These are phyloP conservation scores for Zosterops pallidus DNA, from an alignment of 2,113 vertebrate species.

Conservation along the genomic window DNA sequence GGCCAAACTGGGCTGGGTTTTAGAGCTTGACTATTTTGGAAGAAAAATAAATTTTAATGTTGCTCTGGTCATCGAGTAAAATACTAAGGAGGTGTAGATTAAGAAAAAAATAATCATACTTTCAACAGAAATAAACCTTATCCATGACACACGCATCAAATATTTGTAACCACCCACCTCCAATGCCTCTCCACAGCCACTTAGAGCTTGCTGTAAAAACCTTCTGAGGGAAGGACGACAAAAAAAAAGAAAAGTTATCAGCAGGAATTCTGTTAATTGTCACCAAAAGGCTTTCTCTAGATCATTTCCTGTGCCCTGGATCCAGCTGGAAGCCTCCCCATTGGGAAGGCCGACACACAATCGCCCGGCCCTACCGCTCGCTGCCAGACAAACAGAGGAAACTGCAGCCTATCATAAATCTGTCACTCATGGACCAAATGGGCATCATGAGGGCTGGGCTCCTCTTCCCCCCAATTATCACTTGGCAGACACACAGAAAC, in stretches of 20 bases:
- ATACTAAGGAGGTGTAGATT: not conserved
- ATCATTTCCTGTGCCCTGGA: slow-evolving; percentile 70
- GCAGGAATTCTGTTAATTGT: slow-evolving; percentile 73
- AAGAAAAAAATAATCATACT: not conserved
- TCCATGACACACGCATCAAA: not conserved
- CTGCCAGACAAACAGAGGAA: slow-evolving; percentile 71
- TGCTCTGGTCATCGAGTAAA: not conserved
- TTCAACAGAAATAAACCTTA: not conserved
- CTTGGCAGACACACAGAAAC: slow-evolving; percentile 18
- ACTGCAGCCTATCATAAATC: slow-evolving; percentile 56
- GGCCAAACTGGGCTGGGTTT: not conserved
- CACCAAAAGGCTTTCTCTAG: slow-evolving; percentile 32
- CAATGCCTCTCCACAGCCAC: not conserved
- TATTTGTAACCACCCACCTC: slow-evolving; percentile 9
- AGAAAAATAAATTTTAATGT: not conserved
- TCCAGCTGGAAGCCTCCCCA: slow-evolving; percentile 28
- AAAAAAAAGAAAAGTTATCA: slow-evolving; percentile 27
- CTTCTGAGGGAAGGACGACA: not conserved
- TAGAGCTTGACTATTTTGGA: not conserved
- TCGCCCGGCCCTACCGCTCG: not conserved
- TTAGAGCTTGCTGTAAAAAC: slow-evolving; percentile 5
- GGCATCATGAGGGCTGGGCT: not conserved
- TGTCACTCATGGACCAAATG: slow-evolving; percentile 35
- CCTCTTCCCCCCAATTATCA: not conserved
- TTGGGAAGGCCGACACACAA: not conserved